A percentile compares a stretch with the other conserved stretches of the same genome.
Conservation (phyloP, 2,888 invertebrate species). For the Drosophila rellima region DNA sequence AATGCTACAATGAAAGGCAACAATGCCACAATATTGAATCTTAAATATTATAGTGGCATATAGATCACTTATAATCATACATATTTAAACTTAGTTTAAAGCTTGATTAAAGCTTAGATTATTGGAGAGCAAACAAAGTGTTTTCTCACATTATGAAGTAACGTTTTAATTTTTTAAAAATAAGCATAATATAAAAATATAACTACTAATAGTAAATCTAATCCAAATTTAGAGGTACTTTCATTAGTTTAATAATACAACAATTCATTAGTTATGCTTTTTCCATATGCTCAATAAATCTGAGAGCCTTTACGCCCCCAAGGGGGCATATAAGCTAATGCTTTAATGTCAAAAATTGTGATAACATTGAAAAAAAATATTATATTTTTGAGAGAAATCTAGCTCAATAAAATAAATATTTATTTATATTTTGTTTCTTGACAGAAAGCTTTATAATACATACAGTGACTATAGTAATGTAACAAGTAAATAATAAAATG, state of each 20-base stretch:
- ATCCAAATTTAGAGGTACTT: not conserved
- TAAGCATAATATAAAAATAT: not conserved
- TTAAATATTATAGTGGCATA: conserved; percentile 4
- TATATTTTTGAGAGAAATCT: not conserved
- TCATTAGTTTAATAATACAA: not conserved
- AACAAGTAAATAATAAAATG: not conserved
- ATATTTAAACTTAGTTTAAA: not conserved
- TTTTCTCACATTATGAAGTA: not conserved
- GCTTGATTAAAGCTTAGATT: not conserved
- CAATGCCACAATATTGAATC: conserved; percentile 12
- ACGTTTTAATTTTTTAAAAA: not conserved
- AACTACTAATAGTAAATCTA: not conserved
- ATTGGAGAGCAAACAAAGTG: not conserved
- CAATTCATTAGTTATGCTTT: not conserved
- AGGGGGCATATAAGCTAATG: not conserved
- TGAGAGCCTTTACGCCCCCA: not conserved
- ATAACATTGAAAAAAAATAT: not conserved
- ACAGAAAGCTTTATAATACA: too few relatives aligned
- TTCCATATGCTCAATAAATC: too few relatives aligned
- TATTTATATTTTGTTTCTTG: too few relatives aligned
- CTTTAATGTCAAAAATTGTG: not conserved
- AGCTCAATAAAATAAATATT: not conserved
- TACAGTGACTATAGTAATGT: not conserved
- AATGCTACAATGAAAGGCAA: conserved; percentile 27
- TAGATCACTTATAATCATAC: not conserved